Percentiles rank a stretch among this genome's conserved stretches.
phyloP scores from a whole-genome alignment of 2,113 vertebrate genomes.

The Aplodontia rufa region DNA sequence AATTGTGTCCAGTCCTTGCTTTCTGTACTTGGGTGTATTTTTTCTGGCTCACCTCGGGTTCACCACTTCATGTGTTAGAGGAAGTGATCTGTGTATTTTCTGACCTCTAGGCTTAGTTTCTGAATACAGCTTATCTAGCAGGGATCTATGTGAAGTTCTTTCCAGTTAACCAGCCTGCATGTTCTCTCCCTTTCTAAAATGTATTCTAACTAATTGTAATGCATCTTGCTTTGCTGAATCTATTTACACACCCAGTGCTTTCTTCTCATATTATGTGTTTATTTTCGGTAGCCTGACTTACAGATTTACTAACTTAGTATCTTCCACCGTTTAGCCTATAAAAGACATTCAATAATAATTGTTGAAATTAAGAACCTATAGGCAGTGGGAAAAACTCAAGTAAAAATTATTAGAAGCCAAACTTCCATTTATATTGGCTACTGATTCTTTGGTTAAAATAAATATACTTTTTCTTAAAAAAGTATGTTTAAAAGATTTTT shows the following conservation, averaged over 20 bases:
- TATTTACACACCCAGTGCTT: neutral
- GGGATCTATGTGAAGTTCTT: neutral
- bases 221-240: neutral
- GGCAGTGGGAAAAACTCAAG: neutral
- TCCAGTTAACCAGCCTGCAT: neutral
- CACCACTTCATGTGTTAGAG: neutral
- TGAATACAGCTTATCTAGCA: neutral
- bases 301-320: neutral
- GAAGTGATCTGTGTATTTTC: neutral
- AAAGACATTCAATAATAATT: neutral
- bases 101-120: neutral
- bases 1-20: neutral
- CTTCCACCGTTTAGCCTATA: neutral
- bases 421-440: neutral
- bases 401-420: conserved; percentile 34
- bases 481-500: conserved; percentile 14
- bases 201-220: neutral
- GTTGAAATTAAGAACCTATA: conserved; percentile 42
- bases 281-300: neutral
- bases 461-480: conserved; percentile 30
- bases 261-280: neutral
- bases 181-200: neutral
- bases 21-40: neutral
- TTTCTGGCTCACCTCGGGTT: neutral
- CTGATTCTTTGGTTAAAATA: neutral